A percentile compares a stretch with the other conserved stretches of the same genome.
These are phyloP conservation scores for Macrosiphum euphorbiae DNA, from an alignment of 2,888 invertebrate genomes.

Conservation along the genomic window DNA sequence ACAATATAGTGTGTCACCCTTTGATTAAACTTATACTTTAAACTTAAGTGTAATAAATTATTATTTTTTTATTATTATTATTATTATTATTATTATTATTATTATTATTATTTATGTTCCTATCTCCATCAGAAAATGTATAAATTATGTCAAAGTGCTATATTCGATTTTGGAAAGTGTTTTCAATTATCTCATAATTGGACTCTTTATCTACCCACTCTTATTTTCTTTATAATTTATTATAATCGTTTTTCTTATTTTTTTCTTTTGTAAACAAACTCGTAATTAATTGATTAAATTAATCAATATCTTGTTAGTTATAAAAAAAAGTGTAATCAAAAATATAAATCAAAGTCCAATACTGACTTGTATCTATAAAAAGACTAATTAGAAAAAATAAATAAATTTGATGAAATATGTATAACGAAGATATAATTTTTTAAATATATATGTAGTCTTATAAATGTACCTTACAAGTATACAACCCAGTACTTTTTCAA, in stretches of 20 bases:
- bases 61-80: background rate
- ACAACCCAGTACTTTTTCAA: background rate
- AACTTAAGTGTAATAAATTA: background rate
- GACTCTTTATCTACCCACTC: background rate
- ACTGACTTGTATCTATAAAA: background rate
- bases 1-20: background rate
- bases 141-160: background rate
- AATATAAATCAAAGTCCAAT: background rate
- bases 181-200: conserved; percentile 22
- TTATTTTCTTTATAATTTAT: background rate
- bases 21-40: background rate
- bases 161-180: background rate
- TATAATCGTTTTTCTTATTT: background rate
- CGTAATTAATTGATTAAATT: conserved; percentile 9
- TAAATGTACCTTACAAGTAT: background rate
- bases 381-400: background rate
- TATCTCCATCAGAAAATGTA: background rate
- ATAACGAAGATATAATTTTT: background rate
- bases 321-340: background rate
- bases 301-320: background rate
- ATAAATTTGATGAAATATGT: background rate
- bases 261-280: background rate
- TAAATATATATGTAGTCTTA: background rate
- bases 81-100: background rate
- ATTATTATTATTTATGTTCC: conserved; percentile 2